A percentile compares a stretch with the other conserved stretches of the same genome.
Evolutionary conservation across 2,888 invertebrate species (phyloP).

Genomic region (Harmothoe impar): DNA sequence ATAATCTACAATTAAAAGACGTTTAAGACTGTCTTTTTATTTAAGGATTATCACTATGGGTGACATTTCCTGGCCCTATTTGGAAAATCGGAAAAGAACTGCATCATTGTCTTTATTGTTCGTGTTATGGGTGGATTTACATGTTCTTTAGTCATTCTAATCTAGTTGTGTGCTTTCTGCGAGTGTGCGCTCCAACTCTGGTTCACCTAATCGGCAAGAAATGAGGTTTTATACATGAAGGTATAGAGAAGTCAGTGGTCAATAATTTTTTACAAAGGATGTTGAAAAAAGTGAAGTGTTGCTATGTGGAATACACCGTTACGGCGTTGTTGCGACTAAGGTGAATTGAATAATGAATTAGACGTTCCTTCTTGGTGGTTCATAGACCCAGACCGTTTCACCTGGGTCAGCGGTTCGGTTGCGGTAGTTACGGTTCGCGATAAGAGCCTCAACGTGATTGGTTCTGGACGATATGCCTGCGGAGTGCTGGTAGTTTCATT

Average conservation of each 20-base stretch:
- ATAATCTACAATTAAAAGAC: neutral
- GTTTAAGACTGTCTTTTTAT: neutral
- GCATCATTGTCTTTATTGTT: constrained; percentile 22
- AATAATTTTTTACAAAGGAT: no score
- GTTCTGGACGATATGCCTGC: constrained; percentile 19
- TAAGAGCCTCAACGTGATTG: neutral
- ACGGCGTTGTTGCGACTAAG: no score
- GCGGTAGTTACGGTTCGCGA: neutral
- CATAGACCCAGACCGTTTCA: no score
- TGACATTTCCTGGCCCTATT: neutral
- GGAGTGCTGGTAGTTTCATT: neutral
- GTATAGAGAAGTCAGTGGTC: no score
- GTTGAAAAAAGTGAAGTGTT: neutral
- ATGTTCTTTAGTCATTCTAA: neutral
- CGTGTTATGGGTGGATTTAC: neutral
- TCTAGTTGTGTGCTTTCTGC: neutral
- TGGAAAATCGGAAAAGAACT: neutral
- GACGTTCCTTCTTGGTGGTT: no score
- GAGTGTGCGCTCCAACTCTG: constrained; percentile 58
- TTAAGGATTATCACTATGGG: neutral
- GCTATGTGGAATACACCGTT: neutral
- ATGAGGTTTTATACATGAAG: neutral
- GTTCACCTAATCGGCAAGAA: constrained; percentile 39
- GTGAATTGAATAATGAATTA: no score
- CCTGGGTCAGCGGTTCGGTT: neutral